Evolutionary conservation across 2,797 vertebrate genomes (phyloP).

Genomic region (Nannoperca australis): DNA sequence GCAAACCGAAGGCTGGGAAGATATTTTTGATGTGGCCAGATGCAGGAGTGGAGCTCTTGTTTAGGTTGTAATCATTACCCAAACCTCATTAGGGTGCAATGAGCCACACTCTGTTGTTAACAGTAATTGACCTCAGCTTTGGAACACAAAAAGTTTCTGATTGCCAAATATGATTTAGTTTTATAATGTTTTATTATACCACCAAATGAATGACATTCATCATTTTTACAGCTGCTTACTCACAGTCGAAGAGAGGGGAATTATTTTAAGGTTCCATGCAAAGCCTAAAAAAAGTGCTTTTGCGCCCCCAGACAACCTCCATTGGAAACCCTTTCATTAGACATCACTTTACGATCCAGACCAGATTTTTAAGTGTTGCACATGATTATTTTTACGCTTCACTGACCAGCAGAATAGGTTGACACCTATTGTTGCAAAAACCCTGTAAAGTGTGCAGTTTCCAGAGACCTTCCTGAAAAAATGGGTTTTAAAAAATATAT

Average conservation of each 20-base stretch:
- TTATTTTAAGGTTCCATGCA: slow-evolving; percentile 48
- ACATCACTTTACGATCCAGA: slow-evolving; percentile 13
- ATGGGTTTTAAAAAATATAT: too few species aligned
- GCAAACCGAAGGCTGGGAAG: slow-evolving; percentile 26
- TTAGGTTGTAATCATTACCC: slow-evolving; percentile 71
- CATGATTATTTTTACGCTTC: slow-evolving; percentile 39
- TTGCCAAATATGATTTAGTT: slow-evolving; percentile 73
- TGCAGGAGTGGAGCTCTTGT: slow-evolving; percentile 50
- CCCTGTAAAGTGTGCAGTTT: slow-evolving; percentile 12
- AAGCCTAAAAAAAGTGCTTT: slow-evolving; percentile 29
- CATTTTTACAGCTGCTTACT: slow-evolving; percentile 71
- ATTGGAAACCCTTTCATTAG: slow-evolving; percentile 37
- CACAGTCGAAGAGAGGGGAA: slow-evolving; percentile 17
- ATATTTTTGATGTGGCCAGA: slow-evolving; percentile 68
- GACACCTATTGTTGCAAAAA: slow-evolving; percentile 44
- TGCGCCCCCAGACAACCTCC: background rate
- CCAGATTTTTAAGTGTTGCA: slow-evolving; percentile 7
- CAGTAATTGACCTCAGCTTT: slow-evolving; percentile 73
- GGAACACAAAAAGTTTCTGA: slow-evolving; percentile 50
- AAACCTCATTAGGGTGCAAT: slow-evolving; percentile 75
- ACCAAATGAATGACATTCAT: slow-evolving; percentile 75
- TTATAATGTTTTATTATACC: slow-evolving; percentile 69
- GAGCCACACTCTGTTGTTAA: slow-evolving; percentile 72
- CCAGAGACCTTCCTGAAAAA: slow-evolving; percentile 19
- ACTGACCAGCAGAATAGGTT: slow-evolving; percentile 27